Base-by-base conservation (phyloP, 2,113 vertebrate genomes). In the Dicerorhinus sumatrensis region DNA sequence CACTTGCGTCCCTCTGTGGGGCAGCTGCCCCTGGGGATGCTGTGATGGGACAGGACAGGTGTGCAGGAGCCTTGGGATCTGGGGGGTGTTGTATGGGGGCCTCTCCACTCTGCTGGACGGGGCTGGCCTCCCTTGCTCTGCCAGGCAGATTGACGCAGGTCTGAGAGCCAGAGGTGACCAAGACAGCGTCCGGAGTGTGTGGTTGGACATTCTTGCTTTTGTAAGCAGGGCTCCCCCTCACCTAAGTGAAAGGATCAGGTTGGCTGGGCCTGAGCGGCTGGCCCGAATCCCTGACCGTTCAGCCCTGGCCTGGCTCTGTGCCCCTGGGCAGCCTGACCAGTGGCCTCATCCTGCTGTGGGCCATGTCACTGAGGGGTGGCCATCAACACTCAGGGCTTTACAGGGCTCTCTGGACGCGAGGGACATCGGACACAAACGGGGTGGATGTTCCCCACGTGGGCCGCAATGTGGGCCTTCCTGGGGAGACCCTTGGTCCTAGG, bases 181-280 rank as follows among this genome's bases (percentile, higher is more conserved):
- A 18, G 27, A 48, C 42, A 0, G 8, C 4, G 0, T 48, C 42
- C 1, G 36, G 48, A 48, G n/a, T 25, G n/a, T 39, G 79, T 9
- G 27, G 7, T 18, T 29, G 42, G 72, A 39, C 25, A 17, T 76
- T 46, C 72, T 29, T 46, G 72, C 39, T 75, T 39, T 42, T 25
- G 25, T 75, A 39, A 46, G 23, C 39, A 73, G 72, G 36, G 20
- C 70, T 42, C 20, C 36, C 14, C 51, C 51, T 48, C 14, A 54
- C 51, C 51, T 54, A 13, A 31, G 11, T 10, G 69, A 11, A 51
- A 17, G 46, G 46, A 33, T 46, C 46, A 14, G 6, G 46, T 51
- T 18, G 46, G 25, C 46, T 4, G 8, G 4, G n/a, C 11, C 69
- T 3, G 9, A 72, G 20, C 0, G n/a, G n/a, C 70, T 1, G 51